Evolutionary conservation across 2,113 vertebrate genomes (phyloP), one percentile per base, ranked within the genome.

Genomic region (Gambusia affinis): DNA sequence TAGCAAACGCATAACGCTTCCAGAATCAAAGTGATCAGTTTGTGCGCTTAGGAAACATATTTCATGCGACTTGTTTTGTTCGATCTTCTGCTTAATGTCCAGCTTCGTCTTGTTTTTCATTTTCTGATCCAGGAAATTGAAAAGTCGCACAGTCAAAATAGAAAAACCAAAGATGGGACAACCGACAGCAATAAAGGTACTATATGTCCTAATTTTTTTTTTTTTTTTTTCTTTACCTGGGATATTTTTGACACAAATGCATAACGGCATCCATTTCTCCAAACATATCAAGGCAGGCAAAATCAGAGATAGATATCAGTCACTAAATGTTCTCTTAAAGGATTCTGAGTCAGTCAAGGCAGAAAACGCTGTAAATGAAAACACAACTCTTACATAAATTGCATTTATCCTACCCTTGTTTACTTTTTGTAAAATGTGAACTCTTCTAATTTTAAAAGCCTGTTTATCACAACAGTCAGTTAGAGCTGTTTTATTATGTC

Each of bases 161-260:
- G 98, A 75, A 99, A 99, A 94, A 97, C 97, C 63, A 99, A 99
- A 91, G 98, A 99, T 30, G 97, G 97, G 33, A 97, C 97, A 1
- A 96, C 98, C 0, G 98, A 99, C 90, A 98, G 92, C 0, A 97
- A 96, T 84, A 99, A 99, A 97, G 98, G 98, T 99, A 84, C 90
- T 68, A 14, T 35, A 28, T 57, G 7, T 12, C 3, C 10, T 68
- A 3, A 24, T 75, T 47, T 19, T 35, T 11, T 1, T 42, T 29
- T 30, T 17, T 0, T 30, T 66, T 3, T 15, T 24, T 17, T 4
- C 15, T 29, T 4, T 8, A 2, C 11, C 31, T 6, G n/a, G 15
- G 7, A 24, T 15, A 8, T 22, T 27, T 57, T 27, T 64, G 4
- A 42, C 30, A 24, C 11, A 1, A 42, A 15, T 12, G 24, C 24